These are phyloP conservation scores for Drosophila pectinifera DNA, from an alignment of 1,140 invertebrate species.

Conservation along the genomic window DNA sequence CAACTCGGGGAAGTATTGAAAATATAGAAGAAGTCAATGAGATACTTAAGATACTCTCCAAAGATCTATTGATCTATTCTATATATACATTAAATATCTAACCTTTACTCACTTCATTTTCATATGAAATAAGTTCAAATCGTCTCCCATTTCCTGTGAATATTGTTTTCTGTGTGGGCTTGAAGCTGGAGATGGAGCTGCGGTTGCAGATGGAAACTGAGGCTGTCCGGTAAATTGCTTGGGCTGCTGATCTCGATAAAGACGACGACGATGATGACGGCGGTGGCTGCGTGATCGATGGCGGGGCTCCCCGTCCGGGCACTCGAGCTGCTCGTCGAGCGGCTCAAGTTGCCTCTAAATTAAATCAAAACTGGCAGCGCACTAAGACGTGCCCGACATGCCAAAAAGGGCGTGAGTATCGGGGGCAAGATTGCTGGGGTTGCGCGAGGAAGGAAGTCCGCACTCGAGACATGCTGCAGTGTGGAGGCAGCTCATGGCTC, in stretches of 20 bases:
- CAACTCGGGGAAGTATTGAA: no score
- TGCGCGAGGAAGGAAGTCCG: conserved; percentile 56
- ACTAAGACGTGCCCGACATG: conserved; percentile 80
- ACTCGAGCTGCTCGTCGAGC: conserved; percentile 5
- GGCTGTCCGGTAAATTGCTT: conserved; percentile 73
- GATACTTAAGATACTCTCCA: no score
- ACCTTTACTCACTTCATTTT: no score
- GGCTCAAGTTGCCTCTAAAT: conserved; percentile 70
- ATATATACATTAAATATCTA: no score
- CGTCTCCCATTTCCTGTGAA: not conserved
- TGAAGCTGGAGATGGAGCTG: conserved; percentile 34
- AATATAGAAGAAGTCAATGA: no score
- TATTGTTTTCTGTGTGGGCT: conserved; percentile 7
- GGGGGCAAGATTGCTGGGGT: conserved; percentile 12
- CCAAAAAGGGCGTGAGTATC: conserved; percentile 38
- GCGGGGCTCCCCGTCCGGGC: conserved; percentile 50
- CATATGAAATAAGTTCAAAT: not conserved
- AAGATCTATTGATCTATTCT: no score
- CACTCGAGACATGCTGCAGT: conserved; percentile 67
- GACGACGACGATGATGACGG: conserved; percentile 20
- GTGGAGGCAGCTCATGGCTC: conserved; percentile 18
- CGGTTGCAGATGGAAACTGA: conserved; percentile 25
- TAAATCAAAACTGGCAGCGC: conserved; percentile 82
- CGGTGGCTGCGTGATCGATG: conserved; percentile 64
- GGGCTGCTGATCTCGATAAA: conserved; percentile 56